phyloP scores from a whole-genome alignment of 64 coral and sea anemone genomes.

The Actinia tenebrosa region DNA sequence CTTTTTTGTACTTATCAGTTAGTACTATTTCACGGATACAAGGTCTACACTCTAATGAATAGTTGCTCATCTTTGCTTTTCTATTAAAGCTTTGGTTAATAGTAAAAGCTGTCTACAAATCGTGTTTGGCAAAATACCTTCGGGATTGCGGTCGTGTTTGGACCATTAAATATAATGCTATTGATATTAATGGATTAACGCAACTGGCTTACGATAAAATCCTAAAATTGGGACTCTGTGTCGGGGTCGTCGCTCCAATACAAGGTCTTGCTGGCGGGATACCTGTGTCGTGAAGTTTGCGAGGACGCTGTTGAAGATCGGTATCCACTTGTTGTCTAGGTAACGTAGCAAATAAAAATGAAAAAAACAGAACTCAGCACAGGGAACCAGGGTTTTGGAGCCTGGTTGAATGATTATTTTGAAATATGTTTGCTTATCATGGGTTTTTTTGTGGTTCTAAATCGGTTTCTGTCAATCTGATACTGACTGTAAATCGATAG shows the following conservation, averaged over 20 bases:
- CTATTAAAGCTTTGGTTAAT: background rate
- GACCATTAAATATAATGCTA: conserved; percentile 11
- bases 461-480: no score
- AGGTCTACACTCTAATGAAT: background rate
- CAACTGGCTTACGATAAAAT: background rate
- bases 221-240: conserved; percentile 72
- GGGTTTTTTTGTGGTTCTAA: no score
- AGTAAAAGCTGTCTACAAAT: background rate
- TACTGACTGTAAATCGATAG: no score
- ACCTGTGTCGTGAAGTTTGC: conserved; percentile 47
- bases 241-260: conserved; percentile 87
- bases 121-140: background rate
- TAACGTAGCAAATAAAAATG: conserved; percentile 13
- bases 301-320: conserved; percentile 68
- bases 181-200: background rate
- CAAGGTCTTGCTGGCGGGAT: conserved; percentile 22
- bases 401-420: no score
- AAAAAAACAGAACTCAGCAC: background rate
- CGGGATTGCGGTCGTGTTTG: background rate
- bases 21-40: no score
- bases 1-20: no score
- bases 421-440: no score
- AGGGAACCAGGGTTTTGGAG: no score
- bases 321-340: conserved; percentile 76
- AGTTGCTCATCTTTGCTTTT: background rate